Percentiles rank a stretch among this genome's conserved stretches.
Conservation (phyloP, 2,888 invertebrate species). For the Holacanthella duospinosa region DNA sequence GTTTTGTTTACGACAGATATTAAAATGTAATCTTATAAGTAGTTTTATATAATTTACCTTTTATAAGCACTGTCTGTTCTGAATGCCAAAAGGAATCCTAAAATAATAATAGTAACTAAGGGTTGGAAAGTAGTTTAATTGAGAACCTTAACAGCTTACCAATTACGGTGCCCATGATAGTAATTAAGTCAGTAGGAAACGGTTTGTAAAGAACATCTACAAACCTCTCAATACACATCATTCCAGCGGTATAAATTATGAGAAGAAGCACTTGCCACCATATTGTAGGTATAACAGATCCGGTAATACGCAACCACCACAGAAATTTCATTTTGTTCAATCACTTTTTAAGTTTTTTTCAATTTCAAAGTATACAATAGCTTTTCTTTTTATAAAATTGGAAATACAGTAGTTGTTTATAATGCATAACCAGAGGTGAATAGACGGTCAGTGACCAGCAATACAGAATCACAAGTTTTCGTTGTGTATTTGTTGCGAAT, state of each 20-base stretch:
- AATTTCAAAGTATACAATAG: no score
- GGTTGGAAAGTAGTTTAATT: background rate
- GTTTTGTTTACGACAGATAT: no score
- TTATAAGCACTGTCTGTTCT: slow-evolving; percentile 9
- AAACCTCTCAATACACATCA: background rate
- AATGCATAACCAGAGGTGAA: background rate
- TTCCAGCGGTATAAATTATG: background rate
- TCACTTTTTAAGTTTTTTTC: background rate
- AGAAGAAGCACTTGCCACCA: slow-evolving; percentile 6
- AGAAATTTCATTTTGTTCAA: background rate
- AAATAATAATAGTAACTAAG: background rate
- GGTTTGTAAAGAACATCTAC: background rate
- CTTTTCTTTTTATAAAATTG: no score
- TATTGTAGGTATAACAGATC: slow-evolving; percentile 5
- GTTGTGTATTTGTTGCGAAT: no score
- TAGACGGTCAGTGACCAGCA: background rate
- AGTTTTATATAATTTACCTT: background rate
- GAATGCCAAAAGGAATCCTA: slow-evolving; percentile 7
- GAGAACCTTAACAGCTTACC: background rate
- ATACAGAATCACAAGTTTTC: background rate
- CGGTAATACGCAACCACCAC: background rate
- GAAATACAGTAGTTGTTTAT: background rate
- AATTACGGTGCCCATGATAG: no score
- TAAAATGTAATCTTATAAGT: no score
- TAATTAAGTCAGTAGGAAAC: slow-evolving; percentile 1